Conservation (phyloP, 2,797 vertebrate species). For the Alauda arvensis region DNA sequence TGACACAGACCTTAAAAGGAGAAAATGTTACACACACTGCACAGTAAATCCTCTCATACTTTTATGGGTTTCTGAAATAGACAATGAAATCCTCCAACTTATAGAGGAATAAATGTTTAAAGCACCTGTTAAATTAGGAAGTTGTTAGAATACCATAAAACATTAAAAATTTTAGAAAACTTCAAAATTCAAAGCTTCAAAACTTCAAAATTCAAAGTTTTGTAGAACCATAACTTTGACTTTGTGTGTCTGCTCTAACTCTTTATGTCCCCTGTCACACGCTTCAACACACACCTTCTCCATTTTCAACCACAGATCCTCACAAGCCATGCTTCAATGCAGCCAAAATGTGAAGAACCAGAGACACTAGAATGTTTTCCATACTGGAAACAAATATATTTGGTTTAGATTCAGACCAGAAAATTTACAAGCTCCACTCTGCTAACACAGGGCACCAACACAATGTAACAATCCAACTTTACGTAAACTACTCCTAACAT, state of each 20-base stretch:
- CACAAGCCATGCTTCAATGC: neutral
- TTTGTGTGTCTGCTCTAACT: neutral
- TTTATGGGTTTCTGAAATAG: neutral
- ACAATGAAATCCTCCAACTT: neutral
- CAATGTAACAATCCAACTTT: neutral
- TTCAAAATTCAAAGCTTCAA: neutral
- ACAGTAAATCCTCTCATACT: neutral
- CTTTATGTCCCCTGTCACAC: accelerated
- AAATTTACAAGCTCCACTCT: neutral
- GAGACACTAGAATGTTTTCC: neutral
- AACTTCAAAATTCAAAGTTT: neutral
- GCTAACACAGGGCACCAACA: neutral
- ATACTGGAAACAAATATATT: neutral
- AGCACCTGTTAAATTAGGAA: neutral
- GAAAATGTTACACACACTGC: neutral
- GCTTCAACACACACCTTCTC: neutral
- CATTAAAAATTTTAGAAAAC: neutral
- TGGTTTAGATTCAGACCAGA: neutral
- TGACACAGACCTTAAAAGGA: neutral
- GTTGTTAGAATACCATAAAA: neutral
- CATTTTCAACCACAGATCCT: neutral
- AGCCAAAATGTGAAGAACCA: neutral
- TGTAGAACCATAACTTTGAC: neutral
- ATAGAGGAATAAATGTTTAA: neutral
- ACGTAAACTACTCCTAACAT: neutral